Base-by-base conservation (phyloP, 2,797 vertebrate genomes). In the Aphelocoma californica region DNA sequence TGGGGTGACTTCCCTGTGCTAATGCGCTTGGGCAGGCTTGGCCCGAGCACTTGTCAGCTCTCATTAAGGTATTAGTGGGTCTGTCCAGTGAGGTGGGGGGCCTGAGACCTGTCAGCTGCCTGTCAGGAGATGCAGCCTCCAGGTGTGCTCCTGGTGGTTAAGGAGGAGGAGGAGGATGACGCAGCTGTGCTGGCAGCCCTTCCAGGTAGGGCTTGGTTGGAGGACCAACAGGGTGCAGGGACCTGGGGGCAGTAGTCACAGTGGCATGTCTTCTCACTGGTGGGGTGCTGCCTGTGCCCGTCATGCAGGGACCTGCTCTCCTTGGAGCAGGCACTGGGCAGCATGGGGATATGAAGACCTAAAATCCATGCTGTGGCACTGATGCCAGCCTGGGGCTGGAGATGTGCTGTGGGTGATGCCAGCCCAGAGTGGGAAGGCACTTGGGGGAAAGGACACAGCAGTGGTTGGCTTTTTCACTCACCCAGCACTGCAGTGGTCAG, bases 241-340 rank as follows among this genome's bases (percentile, higher is more conserved):
- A 14, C 45, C 4, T n/a, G 62, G 69, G 50, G 31, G 11, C 13
- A 25, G 50, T 54, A 56, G 62, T 38, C 1, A 5, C 4, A 4
- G 21, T 2, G 1, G 28, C 1, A 0, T 31, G 47, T 60, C n/a
- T 34, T 75, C 44, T 65, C 0, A 0, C 17, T 66, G 51, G 29
- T n/a, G 11, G 21, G 28, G 70, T 69, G 71, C 18, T 9, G 4
- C 14, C 48, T 19, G 10, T 26, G 28, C 6, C 23, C 3, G 0
- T 23, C 3, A 2, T 32, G 16, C 26, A 32, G 44, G 51, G 44
- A 67, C 23, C 29, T 50, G 36, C 17, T 50, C 7, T 32, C 12
- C 9, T 8, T 45, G 61, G 26, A 26, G 18, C 8, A 14, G 42
- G 38, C 6, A 4, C 4, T 31, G 5, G 47, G 70, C 13, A 20